Conservation (phyloP, 2,113 vertebrate genomes). For the Embiotoca jacksoni region DNA sequence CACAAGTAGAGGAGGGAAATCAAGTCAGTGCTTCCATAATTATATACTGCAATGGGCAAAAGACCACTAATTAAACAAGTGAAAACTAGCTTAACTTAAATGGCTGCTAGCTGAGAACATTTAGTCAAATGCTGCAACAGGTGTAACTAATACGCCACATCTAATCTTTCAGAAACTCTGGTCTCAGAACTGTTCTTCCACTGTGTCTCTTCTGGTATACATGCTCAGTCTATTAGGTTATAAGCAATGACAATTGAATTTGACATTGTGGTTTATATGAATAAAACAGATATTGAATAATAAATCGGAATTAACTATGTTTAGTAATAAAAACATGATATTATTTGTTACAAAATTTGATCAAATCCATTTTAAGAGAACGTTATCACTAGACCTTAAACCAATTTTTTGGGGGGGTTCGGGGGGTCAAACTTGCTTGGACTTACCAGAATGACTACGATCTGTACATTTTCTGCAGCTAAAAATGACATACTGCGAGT, state of each 20-base stretch:
- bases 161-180: background rate
- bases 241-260: background rate
- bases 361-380: too few species aligned
- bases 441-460: too few species aligned
- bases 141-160: constrained; percentile 2
- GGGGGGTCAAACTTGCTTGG: too few species aligned
- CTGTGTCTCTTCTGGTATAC: background rate
- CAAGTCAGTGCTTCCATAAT: constrained; percentile 33
- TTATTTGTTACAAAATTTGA: too few species aligned
- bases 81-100: constrained; percentile 1
- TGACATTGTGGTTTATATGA: background rate
- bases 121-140: constrained; percentile 14
- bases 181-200: background rate
- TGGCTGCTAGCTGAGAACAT: background rate
- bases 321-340: too few species aligned
- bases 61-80: constrained; percentile 26
- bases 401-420: too few species aligned
- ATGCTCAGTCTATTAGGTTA: background rate
- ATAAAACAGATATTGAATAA: too few species aligned
- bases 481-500: too few species aligned
- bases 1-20: constrained; percentile 5
- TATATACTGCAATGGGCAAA: background rate
- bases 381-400: too few species aligned
- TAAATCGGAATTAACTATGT: too few species aligned
- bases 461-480: too few species aligned